Base-by-base conservation (phyloP, 23 tunicate species). In the Aplidium turbinatum region DNA sequence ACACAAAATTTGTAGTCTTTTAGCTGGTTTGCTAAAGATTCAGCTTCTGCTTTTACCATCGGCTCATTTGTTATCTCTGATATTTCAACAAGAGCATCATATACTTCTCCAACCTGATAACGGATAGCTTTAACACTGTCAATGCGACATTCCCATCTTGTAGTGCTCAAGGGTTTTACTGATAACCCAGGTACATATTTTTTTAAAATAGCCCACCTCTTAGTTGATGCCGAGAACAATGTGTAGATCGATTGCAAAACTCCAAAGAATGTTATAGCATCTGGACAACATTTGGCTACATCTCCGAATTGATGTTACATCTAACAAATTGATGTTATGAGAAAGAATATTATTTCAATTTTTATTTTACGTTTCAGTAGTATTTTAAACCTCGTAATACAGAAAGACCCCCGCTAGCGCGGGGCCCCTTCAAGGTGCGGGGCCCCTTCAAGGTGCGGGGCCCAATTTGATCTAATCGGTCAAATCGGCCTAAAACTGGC, bases 221-320 rank as follows among this genome's bases (percentile, higher is more conserved):
- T 66, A 35, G 73, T 66, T 13, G 73, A 66, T 66, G 73, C 27
- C 22, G 28, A 38, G 30, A 66, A 66, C 26, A 39, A 4, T 5
- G 52, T 66, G 73, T 66, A 66, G 29, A 66, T 38, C 4, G 26
- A 20, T 39, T 38, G 73, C 52, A 66, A 35, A 38, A 39, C 22
- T 35, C 73, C 73, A 66, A 66, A 66, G 28, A 66, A 66, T 16
- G 73, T 66, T 39, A 66, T 35, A 16, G 73, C 73, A 66, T 66
- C 52, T 38, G n/a, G n/a, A n/a, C n/a, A n/a, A n/a, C n/a, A n/a
- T n/a, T n/a, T n/a, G n/a, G n/a, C n/a, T n/a, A n/a, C n/a, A n/a
- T n/a, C n/a, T n/a, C n/a, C n/a, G n/a, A n/a, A n/a, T n/a, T n/a
- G n/a, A n/a, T n/a, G n/a, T n/a, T n/a, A n/a, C n/a, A n/a, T n/a